Evolutionary conservation across 1,140 invertebrate genomes (phyloP).

Genomic region (Scaptomyza montana): DNA sequence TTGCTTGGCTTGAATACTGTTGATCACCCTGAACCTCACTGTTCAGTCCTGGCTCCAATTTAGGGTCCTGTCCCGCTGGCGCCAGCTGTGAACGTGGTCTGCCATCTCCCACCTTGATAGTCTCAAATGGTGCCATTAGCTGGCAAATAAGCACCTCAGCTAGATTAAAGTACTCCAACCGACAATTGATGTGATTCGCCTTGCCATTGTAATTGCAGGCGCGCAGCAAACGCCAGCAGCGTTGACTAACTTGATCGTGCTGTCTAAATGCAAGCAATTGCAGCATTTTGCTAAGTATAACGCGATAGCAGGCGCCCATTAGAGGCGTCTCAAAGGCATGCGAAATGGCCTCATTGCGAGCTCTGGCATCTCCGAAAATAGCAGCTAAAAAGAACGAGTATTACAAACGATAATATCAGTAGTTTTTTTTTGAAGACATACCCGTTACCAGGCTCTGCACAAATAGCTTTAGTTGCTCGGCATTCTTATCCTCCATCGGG

Average conservation of each 20-base stretch:
- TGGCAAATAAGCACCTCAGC: slow-evolving; percentile 77
- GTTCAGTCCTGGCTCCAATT: slow-evolving; percentile 43
- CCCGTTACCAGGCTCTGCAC: slow-evolving; percentile 68
- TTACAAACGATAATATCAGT: not conserved
- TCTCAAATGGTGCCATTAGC: slow-evolving; percentile 73
- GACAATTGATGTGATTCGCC: slow-evolving; percentile 59
- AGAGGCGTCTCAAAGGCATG: slow-evolving; percentile 66
- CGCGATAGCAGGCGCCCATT: slow-evolving; percentile 71
- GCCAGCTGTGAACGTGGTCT: slow-evolving; percentile 9
- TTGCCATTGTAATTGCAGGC: slow-evolving; percentile 66
- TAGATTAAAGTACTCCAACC: slow-evolving; percentile 74
- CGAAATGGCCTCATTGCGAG: slow-evolving; percentile 44
- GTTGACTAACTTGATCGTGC: slow-evolving; percentile 59
- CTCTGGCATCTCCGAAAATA: slow-evolving; percentile 59
- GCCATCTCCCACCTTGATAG: slow-evolving; percentile 56
- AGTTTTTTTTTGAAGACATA: slow-evolving; percentile 8
- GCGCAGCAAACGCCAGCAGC: slow-evolving; percentile 71
- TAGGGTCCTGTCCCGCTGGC: slow-evolving; percentile 19
- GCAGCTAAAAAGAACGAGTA: slow-evolving; percentile 37
- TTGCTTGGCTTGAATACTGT: slow-evolving; percentile 27
- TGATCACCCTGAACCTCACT: not conserved
- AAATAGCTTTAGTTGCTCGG: slow-evolving; percentile 61
- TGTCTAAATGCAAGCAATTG: slow-evolving; percentile 76
- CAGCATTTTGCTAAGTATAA: slow-evolving; percentile 68
- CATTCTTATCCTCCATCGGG: slow-evolving; percentile 66